Conservation (phyloP, 2,888 invertebrate genomes). For the Rhyacophila evoluta region DNA sequence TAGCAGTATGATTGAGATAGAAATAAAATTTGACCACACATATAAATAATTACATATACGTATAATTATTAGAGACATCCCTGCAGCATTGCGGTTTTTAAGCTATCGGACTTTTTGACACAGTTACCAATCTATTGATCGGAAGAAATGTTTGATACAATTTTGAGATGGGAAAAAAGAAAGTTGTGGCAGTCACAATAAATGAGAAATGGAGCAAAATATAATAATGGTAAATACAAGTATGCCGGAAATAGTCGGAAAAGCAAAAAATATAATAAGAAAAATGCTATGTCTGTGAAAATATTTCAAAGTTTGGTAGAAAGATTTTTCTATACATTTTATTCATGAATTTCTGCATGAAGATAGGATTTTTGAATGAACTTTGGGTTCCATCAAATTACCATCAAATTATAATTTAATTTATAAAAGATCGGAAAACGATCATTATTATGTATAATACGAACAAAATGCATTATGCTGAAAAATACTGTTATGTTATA, state of each 20-base stretch:
- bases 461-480: no score
- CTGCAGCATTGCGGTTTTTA: not conserved
- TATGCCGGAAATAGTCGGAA: not conserved
- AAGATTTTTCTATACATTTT: not conserved
- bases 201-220: conserved; percentile 10
- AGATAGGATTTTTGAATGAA: not conserved
- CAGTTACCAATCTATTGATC: conserved; percentile 18
- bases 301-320: conserved; percentile 16
- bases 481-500: no score
- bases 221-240: not conserved
- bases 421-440: no score
- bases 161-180: not conserved
- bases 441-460: no score
- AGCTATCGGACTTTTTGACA: not conserved
- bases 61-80: not conserved
- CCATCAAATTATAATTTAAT: no score
- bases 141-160: not conserved
- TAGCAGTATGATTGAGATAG: no score
- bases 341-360: not conserved
- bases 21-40: no score
- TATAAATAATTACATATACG: no score
- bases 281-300: not conserved
- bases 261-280: not conserved
- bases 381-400: no score
- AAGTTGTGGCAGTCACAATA: conserved; percentile 22